Evolutionary conservation across 2,113 vertebrate species (phyloP), one percentile per base, ranked within the genome.

Genomic region (Oreocharis arfaki): DNA sequence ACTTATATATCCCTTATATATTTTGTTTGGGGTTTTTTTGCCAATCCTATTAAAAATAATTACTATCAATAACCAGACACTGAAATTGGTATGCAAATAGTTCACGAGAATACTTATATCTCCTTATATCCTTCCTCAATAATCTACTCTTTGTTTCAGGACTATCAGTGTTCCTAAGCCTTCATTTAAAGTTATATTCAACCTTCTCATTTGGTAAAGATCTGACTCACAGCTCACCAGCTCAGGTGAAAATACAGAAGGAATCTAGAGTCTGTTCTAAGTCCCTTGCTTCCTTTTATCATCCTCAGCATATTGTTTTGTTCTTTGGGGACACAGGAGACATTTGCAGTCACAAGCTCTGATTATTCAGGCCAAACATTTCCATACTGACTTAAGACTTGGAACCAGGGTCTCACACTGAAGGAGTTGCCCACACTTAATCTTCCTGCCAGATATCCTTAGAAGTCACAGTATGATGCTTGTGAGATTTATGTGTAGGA

Each of bases 1-100:
- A 60, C 28, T 87, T 65, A 57, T n/a, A n/a, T n/a, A 73, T 65
- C 42, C 15, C 26, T 82, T 80, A 69, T 65, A 70, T 32, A 41
- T 49, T 19, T n/a, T 35, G n/a, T n/a, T n/a, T n/a, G n/a, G n/a
- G n/a, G n/a, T 39, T 67, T n/a, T 39, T 87, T 89, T 33, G 44
- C 70, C 47, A 96, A 32, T 37, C 32, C 23, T n/a, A 89, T 35
- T 55, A 81, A 84, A 95, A 93, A 93, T 87, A 96, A 86, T 95
- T 74, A 27, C 37, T 52, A 93, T 33, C 60, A 84, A 41, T 84
- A 77, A 22, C 65, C 50, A 90, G 35, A 86, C 32, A 68, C 65
- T 84, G 57, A 84, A 82, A 78, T 37, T 82, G 1, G 3, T 84
- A 26, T 75, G 37, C 18, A 60, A 89, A 50, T 24, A 65, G 14